phyloP scores from a whole-genome alignment of 2,113 vertebrate genomes.

The Psettodes erumei region DNA sequence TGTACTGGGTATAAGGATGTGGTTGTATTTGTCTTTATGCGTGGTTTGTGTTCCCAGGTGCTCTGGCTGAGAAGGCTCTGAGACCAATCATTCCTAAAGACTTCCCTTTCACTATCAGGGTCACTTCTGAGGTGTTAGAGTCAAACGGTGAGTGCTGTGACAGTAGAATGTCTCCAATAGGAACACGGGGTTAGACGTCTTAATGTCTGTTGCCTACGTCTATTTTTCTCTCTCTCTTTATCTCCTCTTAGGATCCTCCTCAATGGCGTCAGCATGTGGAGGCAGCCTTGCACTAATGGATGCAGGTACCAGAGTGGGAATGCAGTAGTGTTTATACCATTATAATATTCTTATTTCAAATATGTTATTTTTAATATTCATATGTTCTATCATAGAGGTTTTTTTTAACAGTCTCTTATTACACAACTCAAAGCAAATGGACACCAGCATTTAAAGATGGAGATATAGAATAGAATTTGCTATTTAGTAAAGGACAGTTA shows the following conservation, averaged over 20 bases:
- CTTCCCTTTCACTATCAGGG: constrained; percentile 96
- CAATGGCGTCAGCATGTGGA: constrained; percentile 96
- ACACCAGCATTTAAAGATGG: neutral
- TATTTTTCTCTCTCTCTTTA: neutral
- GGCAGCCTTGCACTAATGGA: constrained; percentile 98
- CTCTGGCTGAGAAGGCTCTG: constrained; percentile 94
- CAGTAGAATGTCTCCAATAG: no score
- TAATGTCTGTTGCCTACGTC: neutral
- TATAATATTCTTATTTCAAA: neutral
- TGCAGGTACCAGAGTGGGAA: constrained; percentile 85
- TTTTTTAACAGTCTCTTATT: neutral
- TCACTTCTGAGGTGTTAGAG: constrained; percentile 96
- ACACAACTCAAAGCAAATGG: neutral
- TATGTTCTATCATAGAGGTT: neutral
- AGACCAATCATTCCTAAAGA: constrained; percentile 92
- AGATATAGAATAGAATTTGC: neutral
- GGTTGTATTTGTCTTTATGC: neutral
- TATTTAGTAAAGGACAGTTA: neutral
- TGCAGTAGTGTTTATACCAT: no score
- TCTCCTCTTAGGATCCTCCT: constrained; percentile 89
- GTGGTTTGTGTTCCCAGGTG: constrained; percentile 81
- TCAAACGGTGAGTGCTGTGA: constrained; percentile 90
- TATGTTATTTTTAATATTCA: neutral
- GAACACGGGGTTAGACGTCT: no score
- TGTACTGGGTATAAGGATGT: neutral